Conservation (phyloP, 2,888 invertebrate species). For the Mesorhabditis spiculigera region DNA sequence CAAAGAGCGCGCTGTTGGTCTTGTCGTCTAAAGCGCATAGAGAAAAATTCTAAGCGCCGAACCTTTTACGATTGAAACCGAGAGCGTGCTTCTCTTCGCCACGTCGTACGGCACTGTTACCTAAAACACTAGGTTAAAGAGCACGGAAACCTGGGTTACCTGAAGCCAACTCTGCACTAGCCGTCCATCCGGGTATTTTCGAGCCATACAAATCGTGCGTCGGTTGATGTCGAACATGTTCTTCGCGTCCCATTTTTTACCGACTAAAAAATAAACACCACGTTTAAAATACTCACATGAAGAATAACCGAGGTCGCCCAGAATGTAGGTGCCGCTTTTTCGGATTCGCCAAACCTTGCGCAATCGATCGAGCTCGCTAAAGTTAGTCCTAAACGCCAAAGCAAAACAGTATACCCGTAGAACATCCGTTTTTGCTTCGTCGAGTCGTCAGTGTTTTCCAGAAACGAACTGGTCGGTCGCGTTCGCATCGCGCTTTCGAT, state of each 20-base stretch:
- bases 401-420: neutral
- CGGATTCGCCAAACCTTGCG: slow-evolving; percentile 50
- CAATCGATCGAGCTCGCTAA: slow-evolving; percentile 45
- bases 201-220: slow-evolving; percentile 7
- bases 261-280: slow-evolving; percentile 23
- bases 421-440: too few relatives aligned
- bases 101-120: slow-evolving; percentile 48
- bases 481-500: slow-evolving; percentile 23
- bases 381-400: slow-evolving; percentile 1
- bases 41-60: slow-evolving; percentile 3
- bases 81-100: slow-evolving; percentile 33
- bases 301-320: slow-evolving; percentile 54
- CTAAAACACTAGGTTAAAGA: slow-evolving; percentile 13
- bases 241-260: slow-evolving; percentile 29
- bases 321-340: slow-evolving; percentile 44
- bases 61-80: slow-evolving; percentile 39
- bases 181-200: neutral
- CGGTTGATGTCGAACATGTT: slow-evolving; percentile 41
- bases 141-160: neutral
- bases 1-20: slow-evolving; percentile 19
- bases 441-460: too few relatives aligned
- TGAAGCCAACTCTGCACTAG: neutral
- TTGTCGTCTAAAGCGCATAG: slow-evolving; percentile 21
- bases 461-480: slow-evolving; percentile 8
- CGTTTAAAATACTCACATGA: slow-evolving; percentile 29